Evolutionary conservation across 2,888 invertebrate species (phyloP).

Genomic region (Papilio elwesi): DNA sequence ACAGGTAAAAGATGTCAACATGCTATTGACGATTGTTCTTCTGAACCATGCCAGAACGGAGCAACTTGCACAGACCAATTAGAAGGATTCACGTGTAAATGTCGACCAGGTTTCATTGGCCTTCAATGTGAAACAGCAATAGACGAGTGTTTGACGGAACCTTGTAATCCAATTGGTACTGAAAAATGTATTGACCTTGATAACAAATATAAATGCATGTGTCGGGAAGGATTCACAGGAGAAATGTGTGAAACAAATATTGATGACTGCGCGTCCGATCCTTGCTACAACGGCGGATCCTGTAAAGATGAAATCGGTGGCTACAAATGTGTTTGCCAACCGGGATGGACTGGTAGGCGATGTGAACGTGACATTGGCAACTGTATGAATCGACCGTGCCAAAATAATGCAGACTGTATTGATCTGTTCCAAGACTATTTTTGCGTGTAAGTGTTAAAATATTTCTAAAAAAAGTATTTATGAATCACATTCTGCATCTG

Average conservation of each 20-base stretch:
- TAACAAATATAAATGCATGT: slow-evolving; percentile 94
- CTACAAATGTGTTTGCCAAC: slow-evolving; percentile 91
- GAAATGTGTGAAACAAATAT: slow-evolving; percentile 93
- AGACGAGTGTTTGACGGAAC: slow-evolving; percentile 95
- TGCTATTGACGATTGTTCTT: slow-evolving; percentile 95
- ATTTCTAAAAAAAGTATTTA: background rate
- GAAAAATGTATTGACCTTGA: slow-evolving; percentile 95
- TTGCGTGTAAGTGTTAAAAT: slow-evolving; percentile 89
- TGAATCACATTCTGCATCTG: background rate
- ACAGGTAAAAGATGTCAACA: slow-evolving; percentile 97
- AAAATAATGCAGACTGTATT: slow-evolving; percentile 96
- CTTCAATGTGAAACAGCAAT: slow-evolving; percentile 97
- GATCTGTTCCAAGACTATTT: slow-evolving; percentile 95
- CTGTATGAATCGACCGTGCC: slow-evolving; percentile 94
- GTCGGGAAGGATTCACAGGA: slow-evolving; percentile 94
- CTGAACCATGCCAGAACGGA: slow-evolving; percentile 95
- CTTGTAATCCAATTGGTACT: slow-evolving; percentile 95
- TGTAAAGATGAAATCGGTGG: slow-evolving; percentile 94
- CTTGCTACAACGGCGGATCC: slow-evolving; percentile 94
- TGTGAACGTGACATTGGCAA: slow-evolving; percentile 95
- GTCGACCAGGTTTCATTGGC: slow-evolving; percentile 95
- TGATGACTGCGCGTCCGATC: slow-evolving; percentile 93
- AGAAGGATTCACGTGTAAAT: slow-evolving; percentile 96
- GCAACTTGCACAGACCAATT: slow-evolving; percentile 94
- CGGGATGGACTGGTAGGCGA: slow-evolving; percentile 93